These are phyloP conservation scores for Isurus oxyrinchus DNA, from an alignment of 2,113 vertebrate species.

Conservation along the genomic window DNA sequence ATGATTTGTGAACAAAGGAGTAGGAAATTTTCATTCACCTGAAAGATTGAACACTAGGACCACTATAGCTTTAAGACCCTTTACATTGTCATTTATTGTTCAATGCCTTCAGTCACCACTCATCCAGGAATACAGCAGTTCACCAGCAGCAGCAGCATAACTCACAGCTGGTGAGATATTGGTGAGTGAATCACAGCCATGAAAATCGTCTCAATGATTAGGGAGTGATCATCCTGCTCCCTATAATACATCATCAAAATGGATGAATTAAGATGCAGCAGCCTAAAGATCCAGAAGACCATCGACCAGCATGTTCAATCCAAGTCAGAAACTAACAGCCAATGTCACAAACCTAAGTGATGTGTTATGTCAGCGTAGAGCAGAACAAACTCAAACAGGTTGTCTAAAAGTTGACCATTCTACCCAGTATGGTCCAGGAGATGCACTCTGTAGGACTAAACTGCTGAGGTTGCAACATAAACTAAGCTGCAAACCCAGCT, in stretches of 20 bases:
- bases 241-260: not conserved
- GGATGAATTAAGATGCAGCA: not conserved
- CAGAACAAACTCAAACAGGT: too few species aligned
- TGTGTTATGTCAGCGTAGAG: not conserved
- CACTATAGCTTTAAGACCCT: not conserved
- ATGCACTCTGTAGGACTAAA: too few species aligned
- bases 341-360: not conserved
- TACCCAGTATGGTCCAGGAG: too few species aligned
- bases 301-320: not conserved
- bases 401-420: too few species aligned
- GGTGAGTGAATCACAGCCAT: not conserved
- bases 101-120: not conserved
- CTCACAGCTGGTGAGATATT: not conserved
- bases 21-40: not conserved
- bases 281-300: not conserved
- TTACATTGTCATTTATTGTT: not conserved
- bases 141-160: not conserved
- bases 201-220: not conserved
- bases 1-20: not conserved
- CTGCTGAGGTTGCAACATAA: too few species aligned
- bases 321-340: not conserved
- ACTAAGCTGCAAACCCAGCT: too few species aligned
- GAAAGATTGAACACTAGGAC: not conserved
- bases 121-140: not conserved
- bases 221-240: not conserved